Evolutionary conservation across 2,888 invertebrate genomes (phyloP), one percentile per base, ranked within the genome.

Genomic region (Ommatoiulus sabulosus): DNA sequence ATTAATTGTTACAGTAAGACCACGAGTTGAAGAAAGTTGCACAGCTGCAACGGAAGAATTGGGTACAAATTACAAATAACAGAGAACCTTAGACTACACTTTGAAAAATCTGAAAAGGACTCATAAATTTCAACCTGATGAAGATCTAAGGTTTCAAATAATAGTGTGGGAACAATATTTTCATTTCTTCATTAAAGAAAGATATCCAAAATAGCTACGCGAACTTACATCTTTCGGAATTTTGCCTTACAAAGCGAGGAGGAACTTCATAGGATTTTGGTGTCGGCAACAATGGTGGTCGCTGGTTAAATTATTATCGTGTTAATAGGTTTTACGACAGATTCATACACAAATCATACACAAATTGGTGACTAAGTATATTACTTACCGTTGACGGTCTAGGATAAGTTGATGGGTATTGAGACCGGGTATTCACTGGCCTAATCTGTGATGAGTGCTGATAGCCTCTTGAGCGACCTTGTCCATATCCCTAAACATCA

Each of bases 1-100:
- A 87, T 87, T 44, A 87, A 87, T 35, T 48, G 87, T 87, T 48
- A 87, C 52, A 52, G 87, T 87, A 48, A 87, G 87, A 87, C 48
- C 48, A 48, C 52, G 44, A 85, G 85, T 17, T 87, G 87, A 46
- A 17, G 43, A 85, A 46, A 87, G 48, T 52, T 87, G 44, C 87
- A 87, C 87, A 87, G 48, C 87, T 87, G 87, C 87, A 85, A 85
- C 63, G 20, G 63, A 63, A 63, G 63, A 63, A 63, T 63, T 63
- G 63, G 63, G 63, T 20, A 63, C 63, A 63, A 63, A 63, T 63
- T 63, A 63, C 63, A 63, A 63, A 63, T 63, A 63, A 63, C n/a
- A 63, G 63, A 63, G 63, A 63, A 20, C 63, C 6, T 63, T 85
- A 6, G 85, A 43, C 44, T 44, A 44, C 44, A 85, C 43, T 17